A percentile compares a stretch with the other conserved stretches of the same genome.
Conservation (phyloP, 2,888 invertebrate species). For the Dascillus cervinus region DNA sequence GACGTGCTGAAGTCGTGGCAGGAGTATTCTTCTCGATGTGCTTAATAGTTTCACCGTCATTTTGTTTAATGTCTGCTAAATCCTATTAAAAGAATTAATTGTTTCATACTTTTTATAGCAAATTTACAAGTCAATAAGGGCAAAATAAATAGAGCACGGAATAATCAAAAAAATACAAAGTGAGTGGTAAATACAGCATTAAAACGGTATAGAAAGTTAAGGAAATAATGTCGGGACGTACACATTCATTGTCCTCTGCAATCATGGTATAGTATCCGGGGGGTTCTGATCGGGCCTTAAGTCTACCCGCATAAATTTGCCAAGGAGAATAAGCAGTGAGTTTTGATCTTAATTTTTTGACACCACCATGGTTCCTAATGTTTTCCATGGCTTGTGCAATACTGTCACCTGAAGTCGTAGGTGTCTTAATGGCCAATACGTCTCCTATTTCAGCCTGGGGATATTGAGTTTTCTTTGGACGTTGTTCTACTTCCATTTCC, state of each 20-base stretch:
- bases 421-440: too few species aligned
- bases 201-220: slow-evolving; percentile 7
- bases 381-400: too few species aligned
- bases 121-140: slow-evolving; percentile 22
- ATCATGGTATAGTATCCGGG: slow-evolving; percentile 26
- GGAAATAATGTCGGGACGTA: too few species aligned
- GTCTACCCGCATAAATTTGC: slow-evolving; percentile 2
- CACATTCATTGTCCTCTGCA: slow-evolving; percentile 32
- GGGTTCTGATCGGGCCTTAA: slow-evolving; percentile 22
- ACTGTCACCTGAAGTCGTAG: too few species aligned
- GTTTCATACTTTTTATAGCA: too few species aligned
- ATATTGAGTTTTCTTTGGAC: neutral
- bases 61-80: too few species aligned
- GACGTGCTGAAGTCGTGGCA: too few species aligned
- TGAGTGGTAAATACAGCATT: slow-evolving; percentile 10
- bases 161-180: slow-evolving; percentile 20
- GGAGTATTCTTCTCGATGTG: too few species aligned
- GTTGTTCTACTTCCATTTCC: neutral
- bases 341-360: neutral
- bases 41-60: too few species aligned
- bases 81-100: too few species aligned
- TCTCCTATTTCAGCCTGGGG: neutral
- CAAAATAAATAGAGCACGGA: slow-evolving; percentile 22
- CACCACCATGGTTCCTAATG: too few species aligned
- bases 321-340: neutral